These are phyloP conservation scores for Priocnemis perturbator DNA, from an alignment of 2,888 invertebrate species.

Conservation along the genomic window DNA sequence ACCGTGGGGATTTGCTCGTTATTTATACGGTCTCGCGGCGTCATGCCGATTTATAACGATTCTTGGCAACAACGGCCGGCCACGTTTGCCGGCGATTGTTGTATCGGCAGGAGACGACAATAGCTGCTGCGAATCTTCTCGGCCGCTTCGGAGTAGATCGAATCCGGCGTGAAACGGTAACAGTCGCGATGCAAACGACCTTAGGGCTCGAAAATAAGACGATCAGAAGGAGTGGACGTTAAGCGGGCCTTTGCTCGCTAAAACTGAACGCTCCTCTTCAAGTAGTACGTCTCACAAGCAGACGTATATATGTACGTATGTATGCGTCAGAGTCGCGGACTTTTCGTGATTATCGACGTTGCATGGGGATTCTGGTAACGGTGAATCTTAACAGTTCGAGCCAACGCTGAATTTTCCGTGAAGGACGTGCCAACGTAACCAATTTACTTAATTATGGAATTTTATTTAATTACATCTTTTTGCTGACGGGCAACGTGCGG, in stretches of 20 bases:
- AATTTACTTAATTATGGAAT: conserved; percentile 35
- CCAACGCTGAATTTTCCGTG: conserved; percentile 18
- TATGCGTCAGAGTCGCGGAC: neutral
- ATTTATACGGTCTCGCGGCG: conserved; percentile 43
- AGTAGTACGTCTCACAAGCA: neutral
- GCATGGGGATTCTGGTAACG: conserved; percentile 19
- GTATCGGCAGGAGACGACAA: too few relatives aligned
- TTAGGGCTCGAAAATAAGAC: too few relatives aligned
- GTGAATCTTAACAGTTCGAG: conserved; percentile 23
- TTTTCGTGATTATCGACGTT: neutral
- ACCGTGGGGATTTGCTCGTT: conserved; percentile 43
- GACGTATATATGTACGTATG: neutral
- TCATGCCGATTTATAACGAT: conserved; percentile 49
- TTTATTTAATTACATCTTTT: conserved; percentile 34
- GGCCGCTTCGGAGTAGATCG: too few relatives aligned
- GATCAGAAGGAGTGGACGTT: too few relatives aligned
- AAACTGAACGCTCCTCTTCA: too few relatives aligned
- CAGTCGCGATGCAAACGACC: too few relatives aligned
- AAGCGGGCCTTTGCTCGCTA: too few relatives aligned
- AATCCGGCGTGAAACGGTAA: too few relatives aligned
- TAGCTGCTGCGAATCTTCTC: too few relatives aligned
- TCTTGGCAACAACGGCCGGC: conserved; percentile 11
- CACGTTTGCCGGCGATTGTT: too few relatives aligned
- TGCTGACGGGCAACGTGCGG: conserved; percentile 2
- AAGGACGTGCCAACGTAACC: conserved; percentile 23